phyloP scores from a whole-genome alignment of 1,140 invertebrate genomes.

The Meteorus sp. region DNA sequence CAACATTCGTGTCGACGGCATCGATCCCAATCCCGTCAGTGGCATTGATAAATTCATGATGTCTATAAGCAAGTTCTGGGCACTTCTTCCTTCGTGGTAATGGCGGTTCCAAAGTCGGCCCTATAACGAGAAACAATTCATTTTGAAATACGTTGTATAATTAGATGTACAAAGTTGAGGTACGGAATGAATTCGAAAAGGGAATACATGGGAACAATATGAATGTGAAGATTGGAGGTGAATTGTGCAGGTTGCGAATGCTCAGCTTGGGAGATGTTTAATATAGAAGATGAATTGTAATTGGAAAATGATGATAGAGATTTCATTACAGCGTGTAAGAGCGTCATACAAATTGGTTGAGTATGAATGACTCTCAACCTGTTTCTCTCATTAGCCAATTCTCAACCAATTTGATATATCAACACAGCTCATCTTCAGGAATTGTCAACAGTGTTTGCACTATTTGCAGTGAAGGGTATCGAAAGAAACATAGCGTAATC shows the following conservation, averaged over 20 bases:
- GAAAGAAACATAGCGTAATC: not conserved
- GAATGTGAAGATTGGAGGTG: too few relatives aligned
- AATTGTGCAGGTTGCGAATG: too few relatives aligned
- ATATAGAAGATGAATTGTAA: not conserved
- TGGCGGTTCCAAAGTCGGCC: slow-evolving; percentile 72
- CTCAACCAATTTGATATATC: slow-evolving; percentile 12
- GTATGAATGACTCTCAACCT: slow-evolving; percentile 11
- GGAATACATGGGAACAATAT: too few relatives aligned
- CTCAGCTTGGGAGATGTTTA: too few relatives aligned
- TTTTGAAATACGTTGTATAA: slow-evolving; percentile 2
- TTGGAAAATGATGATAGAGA: not conserved
- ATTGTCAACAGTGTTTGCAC: not conserved
- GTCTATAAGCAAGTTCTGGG: slow-evolving; percentile 81
- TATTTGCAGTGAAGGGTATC: not conserved
- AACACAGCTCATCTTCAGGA: too few relatives aligned
- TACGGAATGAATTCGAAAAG: too few relatives aligned
- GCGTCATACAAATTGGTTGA: not conserved
- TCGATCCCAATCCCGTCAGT: slow-evolving; percentile 60
- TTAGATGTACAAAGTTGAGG: not conserved
- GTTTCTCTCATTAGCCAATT: not conserved
- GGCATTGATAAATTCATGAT: slow-evolving; percentile 77
- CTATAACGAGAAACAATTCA: slow-evolving; percentile 50
- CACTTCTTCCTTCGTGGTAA: slow-evolving; percentile 84
- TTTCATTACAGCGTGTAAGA: too few relatives aligned
- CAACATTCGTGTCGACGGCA: slow-evolving; percentile 54